A percentile compares a stretch with the other conserved stretches of the same genome.
These are phyloP conservation scores for Myrmophylax atrothorax DNA, from an alignment of 2,113 vertebrate species.

Conservation along the genomic window DNA sequence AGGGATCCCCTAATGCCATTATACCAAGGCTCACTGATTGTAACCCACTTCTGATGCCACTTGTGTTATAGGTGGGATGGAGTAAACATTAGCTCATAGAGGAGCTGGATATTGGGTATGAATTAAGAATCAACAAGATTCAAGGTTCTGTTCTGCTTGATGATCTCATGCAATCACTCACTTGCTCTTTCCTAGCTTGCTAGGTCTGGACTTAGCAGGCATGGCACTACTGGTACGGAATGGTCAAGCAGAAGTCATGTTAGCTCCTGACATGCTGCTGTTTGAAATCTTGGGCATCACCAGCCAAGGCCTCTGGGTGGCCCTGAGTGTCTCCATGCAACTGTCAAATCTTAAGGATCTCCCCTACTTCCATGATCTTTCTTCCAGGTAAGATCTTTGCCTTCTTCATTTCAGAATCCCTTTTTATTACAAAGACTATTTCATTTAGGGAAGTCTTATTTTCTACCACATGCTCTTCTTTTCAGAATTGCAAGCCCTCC, in stretches of 20 bases:
- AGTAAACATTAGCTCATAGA: neutral
- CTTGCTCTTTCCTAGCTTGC: neutral
- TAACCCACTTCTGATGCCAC: neutral
- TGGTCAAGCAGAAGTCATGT: neutral
- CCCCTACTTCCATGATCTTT: neutral
- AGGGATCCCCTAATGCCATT: no score
- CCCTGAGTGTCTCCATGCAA: neutral
- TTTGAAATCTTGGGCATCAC: neutral
- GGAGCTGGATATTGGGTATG: neutral
- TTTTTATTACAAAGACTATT: neutral
- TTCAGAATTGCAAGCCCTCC: neutral
- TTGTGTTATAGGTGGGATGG: no score
- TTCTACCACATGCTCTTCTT: neutral
- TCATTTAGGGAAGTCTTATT: neutral
- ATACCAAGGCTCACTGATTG: neutral
- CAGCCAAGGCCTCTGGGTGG: rapidly evolving
- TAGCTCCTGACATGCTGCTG: neutral
- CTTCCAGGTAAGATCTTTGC: neutral
- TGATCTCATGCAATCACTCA: rapidly evolving
- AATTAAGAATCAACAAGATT: neutral
- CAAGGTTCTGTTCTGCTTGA: neutral
- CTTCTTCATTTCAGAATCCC: neutral
- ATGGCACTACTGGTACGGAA: neutral
- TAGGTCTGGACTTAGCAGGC: neutral
- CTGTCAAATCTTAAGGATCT: neutral